A percentile compares a stretch with the other conserved stretches of the same genome.
Evolutionary conservation across 2,113 vertebrate genomes (phyloP).

Genomic region (Pipra filicauda): DNA sequence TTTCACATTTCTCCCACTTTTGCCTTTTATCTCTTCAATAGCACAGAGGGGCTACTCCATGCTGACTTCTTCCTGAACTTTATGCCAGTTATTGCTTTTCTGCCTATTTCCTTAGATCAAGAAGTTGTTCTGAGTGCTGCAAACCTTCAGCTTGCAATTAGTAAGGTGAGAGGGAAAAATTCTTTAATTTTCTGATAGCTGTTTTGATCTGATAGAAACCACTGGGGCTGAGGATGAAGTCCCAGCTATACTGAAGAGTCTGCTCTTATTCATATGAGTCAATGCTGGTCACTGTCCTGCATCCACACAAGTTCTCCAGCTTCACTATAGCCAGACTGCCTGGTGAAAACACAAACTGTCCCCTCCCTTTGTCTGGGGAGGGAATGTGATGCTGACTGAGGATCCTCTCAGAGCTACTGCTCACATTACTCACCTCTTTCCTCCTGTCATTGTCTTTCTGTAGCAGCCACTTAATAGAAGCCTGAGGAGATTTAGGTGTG

Average conservation of each 20-base stretch:
- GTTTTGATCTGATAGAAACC: neutral
- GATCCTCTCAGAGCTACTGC: neutral
- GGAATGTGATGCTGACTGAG: neutral
- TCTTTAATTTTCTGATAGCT: constrained; percentile 1
- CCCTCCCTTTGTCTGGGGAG: rapidly evolving
- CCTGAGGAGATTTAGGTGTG: constrained; percentile 91
- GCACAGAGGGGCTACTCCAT: constrained; percentile 37
- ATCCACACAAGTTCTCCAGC: neutral
- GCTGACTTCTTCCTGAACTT: neutral
- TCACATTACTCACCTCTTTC: constrained; percentile 87
- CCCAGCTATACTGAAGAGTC: neutral
- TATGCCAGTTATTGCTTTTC: constrained; percentile 34
- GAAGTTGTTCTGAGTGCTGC: neutral
- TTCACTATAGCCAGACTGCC: neutral
- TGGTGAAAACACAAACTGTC: neutral
- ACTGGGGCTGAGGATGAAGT: neutral
- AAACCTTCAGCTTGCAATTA: neutral
- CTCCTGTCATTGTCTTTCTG: constrained; percentile 95
- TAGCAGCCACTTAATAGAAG: constrained; percentile 91
- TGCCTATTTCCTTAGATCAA: neutral
- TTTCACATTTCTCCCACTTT: neutral
- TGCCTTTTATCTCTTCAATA: constrained; percentile 18
- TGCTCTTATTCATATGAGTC: neutral
- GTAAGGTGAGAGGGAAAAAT: neutral
- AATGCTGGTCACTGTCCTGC: neutral